Evolutionary conservation across 2,797 vertebrate genomes (phyloP).

Genomic region (Molothrus ater): DNA sequence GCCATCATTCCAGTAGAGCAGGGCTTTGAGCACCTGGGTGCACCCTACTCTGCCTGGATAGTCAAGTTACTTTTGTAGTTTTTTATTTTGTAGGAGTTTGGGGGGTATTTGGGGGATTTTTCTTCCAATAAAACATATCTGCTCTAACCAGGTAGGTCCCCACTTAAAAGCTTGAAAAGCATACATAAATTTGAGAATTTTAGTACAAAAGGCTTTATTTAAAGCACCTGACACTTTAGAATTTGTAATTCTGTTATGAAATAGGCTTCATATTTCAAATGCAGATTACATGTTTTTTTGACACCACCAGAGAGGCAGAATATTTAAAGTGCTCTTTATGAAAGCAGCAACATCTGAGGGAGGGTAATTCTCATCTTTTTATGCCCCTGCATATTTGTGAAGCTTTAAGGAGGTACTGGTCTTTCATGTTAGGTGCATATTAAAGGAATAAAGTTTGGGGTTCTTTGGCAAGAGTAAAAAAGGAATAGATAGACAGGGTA

Average conservation of each 20-base stretch:
- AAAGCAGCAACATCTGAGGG: slow-evolving; percentile 59
- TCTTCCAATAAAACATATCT: neutral
- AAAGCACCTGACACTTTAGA: slow-evolving; percentile 2
- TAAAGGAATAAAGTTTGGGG: slow-evolving; percentile 37
- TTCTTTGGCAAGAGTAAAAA: slow-evolving; percentile 57
- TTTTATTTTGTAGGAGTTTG: neutral
- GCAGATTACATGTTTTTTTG: slow-evolving; percentile 10
- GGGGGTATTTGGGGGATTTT: neutral
- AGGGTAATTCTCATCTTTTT: slow-evolving; percentile 60
- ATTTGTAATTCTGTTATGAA: slow-evolving; percentile 30
- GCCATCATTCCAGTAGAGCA: neutral
- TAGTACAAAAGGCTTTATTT: slow-evolving; percentile 18
- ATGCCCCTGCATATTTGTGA: slow-evolving; percentile 50
- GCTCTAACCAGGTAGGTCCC: neutral
- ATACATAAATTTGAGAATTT: neutral
- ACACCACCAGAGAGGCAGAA: neutral
- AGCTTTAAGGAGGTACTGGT: slow-evolving; percentile 14
- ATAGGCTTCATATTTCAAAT: slow-evolving; percentile 48
- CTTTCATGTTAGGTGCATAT: slow-evolving; percentile 51
- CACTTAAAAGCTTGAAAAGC: slow-evolving; percentile 13
- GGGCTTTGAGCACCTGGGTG: neutral
- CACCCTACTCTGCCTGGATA: neutral
- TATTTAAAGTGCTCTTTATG: slow-evolving; percentile 43
- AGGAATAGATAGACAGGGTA: slow-evolving; percentile 14
- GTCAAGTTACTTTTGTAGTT: neutral